phyloP scores from a whole-genome alignment of 2,797 vertebrate genomes.

The Bradypodion ventrale region DNA sequence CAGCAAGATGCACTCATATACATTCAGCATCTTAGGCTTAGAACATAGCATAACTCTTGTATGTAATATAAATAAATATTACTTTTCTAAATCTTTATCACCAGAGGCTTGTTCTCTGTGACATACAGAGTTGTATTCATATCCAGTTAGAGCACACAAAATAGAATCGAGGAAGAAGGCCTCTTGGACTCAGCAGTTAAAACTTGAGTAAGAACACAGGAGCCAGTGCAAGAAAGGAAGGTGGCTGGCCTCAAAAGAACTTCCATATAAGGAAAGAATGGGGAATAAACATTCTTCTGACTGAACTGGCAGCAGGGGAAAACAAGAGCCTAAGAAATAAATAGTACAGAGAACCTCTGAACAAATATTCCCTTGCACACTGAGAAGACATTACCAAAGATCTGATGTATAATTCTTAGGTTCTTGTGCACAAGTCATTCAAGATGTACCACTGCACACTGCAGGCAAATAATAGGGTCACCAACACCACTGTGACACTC shows the following conservation, averaged over 20 bases:
- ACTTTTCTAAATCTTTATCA: not conserved
- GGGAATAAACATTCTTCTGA: not conserved
- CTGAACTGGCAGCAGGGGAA: not conserved
- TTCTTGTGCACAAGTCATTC: not conserved
- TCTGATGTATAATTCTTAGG: not conserved
- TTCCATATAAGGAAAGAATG: conserved; percentile 5
- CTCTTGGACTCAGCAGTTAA: not conserved
- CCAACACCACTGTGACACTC: not conserved
- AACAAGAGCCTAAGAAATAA: not conserved
- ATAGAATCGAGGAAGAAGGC: not conserved
- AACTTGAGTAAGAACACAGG: not conserved
- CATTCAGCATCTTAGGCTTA: not conserved
- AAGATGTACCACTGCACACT: not conserved
- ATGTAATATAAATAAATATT: not conserved
- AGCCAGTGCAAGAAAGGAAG: not conserved
- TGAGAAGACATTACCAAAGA: not conserved
- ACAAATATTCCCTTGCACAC: not conserved
- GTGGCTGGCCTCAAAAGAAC: conserved; percentile 7
- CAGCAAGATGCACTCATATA: not conserved
- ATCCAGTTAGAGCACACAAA: not conserved
- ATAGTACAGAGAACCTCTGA: not conserved
- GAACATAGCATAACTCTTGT: not conserved
- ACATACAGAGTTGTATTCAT: not conserved
- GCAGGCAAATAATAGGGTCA: not conserved
- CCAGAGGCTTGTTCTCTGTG: not conserved